Evolutionary conservation across 37 sponge, comb jelly and placozoan genomes (phyloP).

Genomic region (Chondrosia reniformis): DNA sequence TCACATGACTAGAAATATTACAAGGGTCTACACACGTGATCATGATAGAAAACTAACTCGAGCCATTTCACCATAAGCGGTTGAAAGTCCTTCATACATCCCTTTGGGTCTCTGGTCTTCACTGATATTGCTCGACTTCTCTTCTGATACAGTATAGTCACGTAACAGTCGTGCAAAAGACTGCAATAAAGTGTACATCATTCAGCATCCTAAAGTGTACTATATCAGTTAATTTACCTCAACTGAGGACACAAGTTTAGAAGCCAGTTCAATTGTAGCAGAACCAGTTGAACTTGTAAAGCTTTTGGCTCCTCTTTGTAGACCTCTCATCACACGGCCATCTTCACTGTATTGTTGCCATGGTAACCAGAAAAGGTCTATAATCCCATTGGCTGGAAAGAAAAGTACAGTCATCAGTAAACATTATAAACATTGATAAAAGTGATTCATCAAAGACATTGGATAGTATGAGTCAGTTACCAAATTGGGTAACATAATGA

Average conservation of each 20-base stretch:
- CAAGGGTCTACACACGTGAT: too few relatives aligned
- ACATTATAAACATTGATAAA: neutral
- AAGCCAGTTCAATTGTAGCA: conserved; percentile 84
- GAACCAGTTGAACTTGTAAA: conserved; percentile 86
- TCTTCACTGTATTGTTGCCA: conserved; percentile 94
- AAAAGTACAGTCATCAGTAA: neutral
- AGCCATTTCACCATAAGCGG: conserved; percentile 77
- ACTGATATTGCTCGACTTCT: neutral
- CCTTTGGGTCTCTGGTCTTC: conserved; percentile 59
- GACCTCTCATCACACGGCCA: conserved; percentile 87
- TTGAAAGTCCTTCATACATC: conserved; percentile 81
- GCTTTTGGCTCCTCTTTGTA: conserved; percentile 88
- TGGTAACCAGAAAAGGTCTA: conserved; percentile 91
- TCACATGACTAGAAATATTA: neutral
- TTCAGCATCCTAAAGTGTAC: neutral
- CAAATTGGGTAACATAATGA: conserved; percentile 83
- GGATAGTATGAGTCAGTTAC: too few relatives aligned
- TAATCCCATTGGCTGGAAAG: conserved; percentile 65
- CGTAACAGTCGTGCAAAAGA: conserved; percentile 16
- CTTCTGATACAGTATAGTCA: conserved; percentile 3
- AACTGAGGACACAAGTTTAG: conserved; percentile 62
- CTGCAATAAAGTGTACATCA: neutral
- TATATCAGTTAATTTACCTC: conserved; percentile 47
- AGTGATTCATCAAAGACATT: neutral
- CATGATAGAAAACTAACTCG: conserved; percentile 62